Evolutionary conservation across 37 sponge, comb jelly and placozoan species (phyloP).

Genomic region (Diacarnus erythraeanus): DNA sequence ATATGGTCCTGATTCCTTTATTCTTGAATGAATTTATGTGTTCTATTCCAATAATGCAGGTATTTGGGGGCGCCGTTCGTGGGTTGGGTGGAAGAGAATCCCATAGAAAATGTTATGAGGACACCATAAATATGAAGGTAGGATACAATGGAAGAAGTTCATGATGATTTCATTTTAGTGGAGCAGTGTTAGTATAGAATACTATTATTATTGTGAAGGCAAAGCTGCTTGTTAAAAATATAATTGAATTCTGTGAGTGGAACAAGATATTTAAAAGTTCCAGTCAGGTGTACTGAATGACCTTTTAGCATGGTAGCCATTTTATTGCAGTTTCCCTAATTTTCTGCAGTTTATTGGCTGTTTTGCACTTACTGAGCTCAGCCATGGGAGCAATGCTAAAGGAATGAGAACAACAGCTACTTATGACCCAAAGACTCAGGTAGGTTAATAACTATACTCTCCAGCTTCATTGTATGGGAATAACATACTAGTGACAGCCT

Average conservation of each 20-base stretch:
- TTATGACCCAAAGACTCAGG: conserved; percentile 86
- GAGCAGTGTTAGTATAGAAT: no score
- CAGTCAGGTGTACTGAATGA: no score
- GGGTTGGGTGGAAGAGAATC: conserved; percentile 14
- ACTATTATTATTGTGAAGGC: no score
- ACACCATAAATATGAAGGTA: conserved; percentile 18
- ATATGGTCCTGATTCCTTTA: no score
- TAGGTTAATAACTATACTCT: conserved; percentile 1
- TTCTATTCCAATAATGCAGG: conserved; percentile 28
- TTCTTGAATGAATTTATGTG: background rate
- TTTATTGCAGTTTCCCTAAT: background rate
- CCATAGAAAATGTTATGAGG: conserved; percentile 9
- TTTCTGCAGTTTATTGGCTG: conserved; percentile 79
- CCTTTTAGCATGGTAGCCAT: no score
- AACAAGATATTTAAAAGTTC: background rate
- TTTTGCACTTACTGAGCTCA: conserved; percentile 94
- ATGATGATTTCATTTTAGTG: background rate
- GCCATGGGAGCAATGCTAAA: conserved; percentile 92
- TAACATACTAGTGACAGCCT: no score
- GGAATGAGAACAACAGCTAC: conserved; percentile 95
- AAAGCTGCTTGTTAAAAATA: no score
- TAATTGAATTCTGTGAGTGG: background rate
- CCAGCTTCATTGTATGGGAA: no score
- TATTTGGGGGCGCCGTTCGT: conserved; percentile 29
- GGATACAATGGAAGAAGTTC: no score